Conservation (phyloP, 2,888 invertebrate genomes). For the Limnephilus auricula region DNA sequence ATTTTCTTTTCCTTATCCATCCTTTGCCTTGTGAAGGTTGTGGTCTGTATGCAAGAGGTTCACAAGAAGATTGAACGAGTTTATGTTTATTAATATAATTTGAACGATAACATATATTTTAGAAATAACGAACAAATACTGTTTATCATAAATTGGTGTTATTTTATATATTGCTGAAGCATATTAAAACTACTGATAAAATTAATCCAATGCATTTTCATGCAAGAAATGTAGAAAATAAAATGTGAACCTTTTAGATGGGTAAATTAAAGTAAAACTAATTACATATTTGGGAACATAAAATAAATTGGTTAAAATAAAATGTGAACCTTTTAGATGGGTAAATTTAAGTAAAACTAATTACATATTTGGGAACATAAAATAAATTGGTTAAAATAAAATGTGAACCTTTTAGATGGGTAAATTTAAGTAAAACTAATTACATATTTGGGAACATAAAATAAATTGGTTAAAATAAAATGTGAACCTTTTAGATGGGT, state of each 20-base stretch:
- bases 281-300: not conserved
- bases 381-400: not conserved
- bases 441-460: not conserved
- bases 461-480: not conserved
- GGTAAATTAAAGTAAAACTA: not conserved
- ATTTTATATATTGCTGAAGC: not conserved
- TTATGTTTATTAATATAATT: not conserved
- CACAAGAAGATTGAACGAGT: not conserved
- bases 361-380: not conserved
- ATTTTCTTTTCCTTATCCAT: constrained; percentile 50
- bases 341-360: not conserved
- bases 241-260: not conserved
- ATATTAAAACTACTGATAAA: not conserved
- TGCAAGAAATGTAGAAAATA: not conserved
- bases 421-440: not conserved
- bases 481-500: not conserved
- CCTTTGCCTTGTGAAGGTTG: constrained; percentile 3
- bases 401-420: not conserved
- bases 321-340: not conserved
- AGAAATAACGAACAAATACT: too few species aligned
- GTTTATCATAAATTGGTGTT: not conserved
- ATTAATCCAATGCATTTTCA: not conserved
- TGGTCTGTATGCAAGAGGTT: constrained; percentile 10
- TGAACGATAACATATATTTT: not conserved
- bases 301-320: not conserved